Evolutionary conservation across 2,888 invertebrate species (phyloP), one percentile per base, ranked within the genome.

Genomic region (Nymphalis polychloros): DNA sequence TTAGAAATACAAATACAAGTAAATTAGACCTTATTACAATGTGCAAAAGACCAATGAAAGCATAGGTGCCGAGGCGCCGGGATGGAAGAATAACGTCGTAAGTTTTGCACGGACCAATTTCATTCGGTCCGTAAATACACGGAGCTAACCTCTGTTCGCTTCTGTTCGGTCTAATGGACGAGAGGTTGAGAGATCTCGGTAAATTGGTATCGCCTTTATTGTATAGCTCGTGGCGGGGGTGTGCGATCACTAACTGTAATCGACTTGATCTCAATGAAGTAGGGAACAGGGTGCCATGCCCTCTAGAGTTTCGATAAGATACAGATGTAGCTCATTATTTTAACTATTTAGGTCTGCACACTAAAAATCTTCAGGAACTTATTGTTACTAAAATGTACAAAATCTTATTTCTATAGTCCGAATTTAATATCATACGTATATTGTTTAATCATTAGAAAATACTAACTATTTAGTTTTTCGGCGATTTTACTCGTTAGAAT

Each of bases 261-360:
- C 89, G 88, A 82, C 87, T 84, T 88, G 89, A 89, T 89, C 88
- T 87, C 89, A 78, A 87, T 88, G 88, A 89, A 88, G 89, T 88
- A 86, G 84, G 85, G 82, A 87, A 87, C 88, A 81, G 80, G 61
- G 78, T 78, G 81, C 74, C 79, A 13, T n/a, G 59, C 46, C 46
- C 78, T 76, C 73, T 65, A 73, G 73, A 81, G 74, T 65, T 17
- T 64, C 49, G 47, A 55, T 49, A 67, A 47, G 10, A 27, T 31
- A 20, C 31, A 61, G 41, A 57, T 31, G 20, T 57, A 20, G 47
- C 53, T 55, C 41, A 41, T 10, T 31, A 50, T 47, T 19, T 8
- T 47, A 35, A 49, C 49, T 50, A 50, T 60, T 52, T 13, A 47
- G 27, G 27, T 31, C 27, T 31, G 27, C 27, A 6, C 6, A 31